Evolutionary conservation across 2,113 vertebrate genomes (phyloP).

Genomic region (Burhinus oedicnemus): DNA sequence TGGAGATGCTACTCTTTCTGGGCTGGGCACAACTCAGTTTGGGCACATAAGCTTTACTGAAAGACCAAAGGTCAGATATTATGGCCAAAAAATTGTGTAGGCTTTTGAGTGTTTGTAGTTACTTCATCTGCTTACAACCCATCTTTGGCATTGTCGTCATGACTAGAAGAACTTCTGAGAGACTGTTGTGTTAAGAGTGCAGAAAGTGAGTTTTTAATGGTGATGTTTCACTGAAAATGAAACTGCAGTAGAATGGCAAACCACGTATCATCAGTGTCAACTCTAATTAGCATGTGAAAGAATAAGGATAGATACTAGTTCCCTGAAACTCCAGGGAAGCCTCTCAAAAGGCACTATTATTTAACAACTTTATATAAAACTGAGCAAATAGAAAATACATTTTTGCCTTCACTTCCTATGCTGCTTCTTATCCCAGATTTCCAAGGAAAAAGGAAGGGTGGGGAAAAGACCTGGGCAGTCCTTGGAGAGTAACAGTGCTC

Average conservation of each 20-base stretch:
- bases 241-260: background rate
- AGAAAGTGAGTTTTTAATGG: background rate
- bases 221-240: background rate
- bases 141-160: background rate
- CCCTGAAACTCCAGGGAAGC: background rate
- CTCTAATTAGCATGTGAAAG: background rate
- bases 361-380: background rate
- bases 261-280: background rate
- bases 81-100: background rate
- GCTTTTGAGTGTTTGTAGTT: background rate
- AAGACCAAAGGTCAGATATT: background rate
- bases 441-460: background rate
- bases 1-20: background rate
- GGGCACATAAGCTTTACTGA: background rate
- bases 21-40: background rate
- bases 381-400: background rate
- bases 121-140: background rate
- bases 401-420: background rate
- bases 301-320: background rate
- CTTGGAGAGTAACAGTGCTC: background rate
- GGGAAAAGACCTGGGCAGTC: background rate
- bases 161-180: background rate
- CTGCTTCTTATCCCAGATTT: background rate
- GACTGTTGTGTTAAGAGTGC: background rate
- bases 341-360: background rate